These are phyloP conservation scores for Cylas formicarius DNA, from an alignment of 1,140 invertebrate genomes.

Conservation along the genomic window DNA sequence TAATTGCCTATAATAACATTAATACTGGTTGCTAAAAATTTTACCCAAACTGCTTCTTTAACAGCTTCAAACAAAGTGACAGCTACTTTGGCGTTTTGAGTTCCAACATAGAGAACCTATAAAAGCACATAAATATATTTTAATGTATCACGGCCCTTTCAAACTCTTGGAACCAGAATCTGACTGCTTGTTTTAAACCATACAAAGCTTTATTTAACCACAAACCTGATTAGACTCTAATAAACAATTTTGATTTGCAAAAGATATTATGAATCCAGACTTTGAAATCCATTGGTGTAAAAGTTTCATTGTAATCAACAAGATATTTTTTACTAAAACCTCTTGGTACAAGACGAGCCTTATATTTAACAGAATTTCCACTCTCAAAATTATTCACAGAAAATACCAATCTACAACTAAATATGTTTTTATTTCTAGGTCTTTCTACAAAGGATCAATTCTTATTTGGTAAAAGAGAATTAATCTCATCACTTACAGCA, in stretches of 20 bases:
- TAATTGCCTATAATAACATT: slow-evolving; percentile 10
- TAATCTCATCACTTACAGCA: too few species aligned
- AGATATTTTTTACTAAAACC: slow-evolving; percentile 39
- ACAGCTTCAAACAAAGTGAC: slow-evolving; percentile 33
- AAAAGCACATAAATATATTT: slow-evolving; percentile 24
- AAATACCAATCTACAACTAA: slow-evolving; percentile 40
- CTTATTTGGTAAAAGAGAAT: too few species aligned
- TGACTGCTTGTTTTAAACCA: slow-evolving; percentile 41
- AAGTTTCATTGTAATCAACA: slow-evolving; percentile 37
- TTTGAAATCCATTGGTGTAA: slow-evolving; percentile 24
- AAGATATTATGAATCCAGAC: slow-evolving; percentile 39
- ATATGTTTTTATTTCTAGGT: too few species aligned
- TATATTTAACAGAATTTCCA: slow-evolving; percentile 38
- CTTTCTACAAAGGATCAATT: too few species aligned
- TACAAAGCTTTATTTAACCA: slow-evolving; percentile 41
- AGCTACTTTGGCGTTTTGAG: slow-evolving; percentile 35
- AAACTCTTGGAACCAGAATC: slow-evolving; percentile 34
- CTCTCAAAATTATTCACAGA: slow-evolving; percentile 34
- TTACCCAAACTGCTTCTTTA: slow-evolving; percentile 31
- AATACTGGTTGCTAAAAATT: slow-evolving; percentile 5
- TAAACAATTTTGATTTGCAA: slow-evolving; percentile 42
- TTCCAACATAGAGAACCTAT: slow-evolving; percentile 25
- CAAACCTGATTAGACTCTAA: slow-evolving; percentile 39
- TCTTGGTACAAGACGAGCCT: slow-evolving; percentile 41
- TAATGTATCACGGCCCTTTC: slow-evolving; percentile 29